phyloP scores from a whole-genome alignment of 2,113 vertebrate genomes.

The Oostethus manadensis region DNA sequence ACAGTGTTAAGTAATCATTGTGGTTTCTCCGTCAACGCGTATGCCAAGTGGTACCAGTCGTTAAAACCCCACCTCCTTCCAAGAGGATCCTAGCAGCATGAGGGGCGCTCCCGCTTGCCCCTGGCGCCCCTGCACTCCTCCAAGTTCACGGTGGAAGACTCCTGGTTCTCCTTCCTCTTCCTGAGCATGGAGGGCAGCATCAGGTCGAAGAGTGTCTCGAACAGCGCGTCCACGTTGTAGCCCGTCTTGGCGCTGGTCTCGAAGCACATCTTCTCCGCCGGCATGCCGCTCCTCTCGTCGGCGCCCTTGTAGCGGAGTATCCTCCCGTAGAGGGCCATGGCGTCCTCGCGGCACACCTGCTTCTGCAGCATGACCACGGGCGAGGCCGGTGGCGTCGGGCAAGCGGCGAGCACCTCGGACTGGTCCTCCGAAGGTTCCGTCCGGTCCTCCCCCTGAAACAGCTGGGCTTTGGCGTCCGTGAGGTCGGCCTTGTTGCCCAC shows the following conservation, averaged over 20 bases:
- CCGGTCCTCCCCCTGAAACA: slow-evolving; percentile 11
- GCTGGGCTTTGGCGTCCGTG: slow-evolving; percentile 57
- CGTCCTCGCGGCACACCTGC: slow-evolving; percentile 82
- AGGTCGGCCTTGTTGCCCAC: slow-evolving; percentile 96
- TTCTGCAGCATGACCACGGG: slow-evolving; percentile 52
- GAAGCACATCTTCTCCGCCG: slow-evolving; percentile 90
- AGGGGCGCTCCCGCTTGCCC: slow-evolving; percentile 29
- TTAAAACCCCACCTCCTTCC: neutral
- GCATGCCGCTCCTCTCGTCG: slow-evolving; percentile 78
- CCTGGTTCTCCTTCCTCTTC: slow-evolving; percentile 75
- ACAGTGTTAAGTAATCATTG: slow-evolving; percentile 15
- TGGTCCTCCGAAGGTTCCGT: slow-evolving; percentile 17
- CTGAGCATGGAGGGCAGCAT: slow-evolving; percentile 81
- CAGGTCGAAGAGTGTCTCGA: slow-evolving; percentile 90
- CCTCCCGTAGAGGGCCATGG: slow-evolving; percentile 79
- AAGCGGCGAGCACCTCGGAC: slow-evolving; percentile 34
- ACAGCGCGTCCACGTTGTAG: slow-evolving; percentile 86
- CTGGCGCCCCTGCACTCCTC: slow-evolving; percentile 59
- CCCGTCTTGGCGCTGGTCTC: slow-evolving; percentile 96
- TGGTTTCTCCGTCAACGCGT: slow-evolving; percentile 13
- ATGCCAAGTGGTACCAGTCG: slow-evolving; percentile 18
- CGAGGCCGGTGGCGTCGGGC: slow-evolving; percentile 39
- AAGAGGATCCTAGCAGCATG: slow-evolving; percentile 50
- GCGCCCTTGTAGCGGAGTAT: slow-evolving; percentile 86
- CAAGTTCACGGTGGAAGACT: slow-evolving; percentile 79